Percentiles rank a stretch among this genome's conserved stretches.
phyloP scores from a whole-genome alignment of 2,888 invertebrate genomes.

The Spatulosminthurus flaviceps region DNA sequence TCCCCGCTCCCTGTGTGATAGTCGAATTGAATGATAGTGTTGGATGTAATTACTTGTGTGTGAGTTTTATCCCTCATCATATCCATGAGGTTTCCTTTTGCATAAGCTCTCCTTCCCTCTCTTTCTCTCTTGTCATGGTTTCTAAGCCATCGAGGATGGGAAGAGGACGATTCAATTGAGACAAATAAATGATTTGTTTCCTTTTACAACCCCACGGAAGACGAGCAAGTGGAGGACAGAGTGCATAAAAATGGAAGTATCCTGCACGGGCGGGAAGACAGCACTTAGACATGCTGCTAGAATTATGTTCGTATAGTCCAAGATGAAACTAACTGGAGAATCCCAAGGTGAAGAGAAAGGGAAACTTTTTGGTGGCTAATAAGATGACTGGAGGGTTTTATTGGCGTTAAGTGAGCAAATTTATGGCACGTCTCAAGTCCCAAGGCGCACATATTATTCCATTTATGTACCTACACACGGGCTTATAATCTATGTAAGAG shows the following conservation, averaged over 20 bases:
- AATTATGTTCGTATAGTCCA: slow-evolving; percentile 10
- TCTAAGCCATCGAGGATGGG: background rate
- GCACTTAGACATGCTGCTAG: background rate
- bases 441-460: slow-evolving; percentile 44
- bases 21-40: too few species aligned
- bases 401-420: slow-evolving; percentile 52
- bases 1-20: too few species aligned
- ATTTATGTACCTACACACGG: background rate
- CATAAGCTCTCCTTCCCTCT: background rate
- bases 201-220: slow-evolving; percentile 18
- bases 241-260: background rate
- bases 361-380: slow-evolving; percentile 48
- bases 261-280: too few species aligned
- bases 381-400: slow-evolving; percentile 52
- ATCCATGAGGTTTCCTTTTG: background rate
- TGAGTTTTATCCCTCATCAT: background rate
- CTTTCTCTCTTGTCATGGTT: background rate
- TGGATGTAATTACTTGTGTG: too few species aligned
- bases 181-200: slow-evolving; percentile 48
- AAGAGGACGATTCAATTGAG: slow-evolving; percentile 42
- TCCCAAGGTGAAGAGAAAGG: slow-evolving; percentile 42
- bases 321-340: slow-evolving; percentile 35
- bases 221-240: slow-evolving; percentile 17
- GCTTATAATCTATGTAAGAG: background rate
- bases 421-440: slow-evolving; percentile 48